These are phyloP conservation scores for Eulemur rufifrons DNA, from an alignment of 2,113 vertebrate species.

Conservation along the genomic window DNA sequence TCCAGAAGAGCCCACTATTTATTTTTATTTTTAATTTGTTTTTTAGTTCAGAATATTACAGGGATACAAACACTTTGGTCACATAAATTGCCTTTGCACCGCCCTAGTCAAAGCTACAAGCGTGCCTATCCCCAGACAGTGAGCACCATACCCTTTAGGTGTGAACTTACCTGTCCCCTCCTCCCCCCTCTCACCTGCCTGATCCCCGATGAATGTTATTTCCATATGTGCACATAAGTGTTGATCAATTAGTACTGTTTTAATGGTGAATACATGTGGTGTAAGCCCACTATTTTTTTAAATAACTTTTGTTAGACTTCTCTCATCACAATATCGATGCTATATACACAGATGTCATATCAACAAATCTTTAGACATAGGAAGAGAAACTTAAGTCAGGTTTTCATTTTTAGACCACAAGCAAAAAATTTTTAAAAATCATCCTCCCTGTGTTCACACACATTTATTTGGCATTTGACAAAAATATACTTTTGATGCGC, in stretches of 20 bases:
- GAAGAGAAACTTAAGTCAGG: neutral
- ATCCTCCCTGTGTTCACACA: neutral
- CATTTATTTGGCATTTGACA: neutral
- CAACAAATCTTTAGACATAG: neutral
- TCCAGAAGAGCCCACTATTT: neutral
- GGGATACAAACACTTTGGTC: too few relatives aligned
- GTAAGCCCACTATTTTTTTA: neutral
- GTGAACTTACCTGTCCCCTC: too few relatives aligned
- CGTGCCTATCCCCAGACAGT: too few relatives aligned
- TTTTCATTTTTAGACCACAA: neutral
- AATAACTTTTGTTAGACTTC: neutral
- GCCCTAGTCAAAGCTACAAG: too few relatives aligned
- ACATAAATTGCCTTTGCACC: too few relatives aligned
- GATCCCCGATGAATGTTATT: too few relatives aligned
- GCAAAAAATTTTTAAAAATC: neutral
- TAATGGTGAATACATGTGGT: too few relatives aligned
- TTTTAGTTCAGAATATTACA: neutral
- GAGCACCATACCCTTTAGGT: too few relatives aligned
- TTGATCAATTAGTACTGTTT: too few relatives aligned
- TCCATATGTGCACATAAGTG: too few relatives aligned
- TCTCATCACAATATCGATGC: neutral
- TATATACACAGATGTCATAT: neutral
- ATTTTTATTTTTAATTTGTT: neutral
- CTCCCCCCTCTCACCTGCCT: too few relatives aligned
- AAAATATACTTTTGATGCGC: neutral